phyloP scores from a whole-genome alignment of 1,140 invertebrate species.

The Pseudomyrmex sp. region DNA sequence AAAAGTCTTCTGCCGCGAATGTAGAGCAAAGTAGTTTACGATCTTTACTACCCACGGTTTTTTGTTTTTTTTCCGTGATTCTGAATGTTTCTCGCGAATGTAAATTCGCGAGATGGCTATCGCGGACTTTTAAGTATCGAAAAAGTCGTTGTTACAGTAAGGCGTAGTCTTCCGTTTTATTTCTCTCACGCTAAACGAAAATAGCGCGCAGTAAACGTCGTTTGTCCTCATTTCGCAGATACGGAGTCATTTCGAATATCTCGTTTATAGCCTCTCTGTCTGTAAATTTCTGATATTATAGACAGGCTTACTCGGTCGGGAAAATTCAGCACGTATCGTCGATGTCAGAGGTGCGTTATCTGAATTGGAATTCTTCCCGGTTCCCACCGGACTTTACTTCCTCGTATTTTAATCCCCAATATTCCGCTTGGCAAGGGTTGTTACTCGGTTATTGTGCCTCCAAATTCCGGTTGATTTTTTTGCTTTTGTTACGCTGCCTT shows the following conservation, averaged over 20 bases:
- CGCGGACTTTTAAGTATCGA: constrained; percentile 40
- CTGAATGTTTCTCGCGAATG: constrained; percentile 63
- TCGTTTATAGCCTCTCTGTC: constrained; percentile 32
- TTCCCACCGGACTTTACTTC: constrained; percentile 50
- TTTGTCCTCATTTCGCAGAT: constrained; percentile 42
- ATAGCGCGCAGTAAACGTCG: constrained; percentile 41
- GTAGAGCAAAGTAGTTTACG: no score
- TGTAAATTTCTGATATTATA: constrained; percentile 58
- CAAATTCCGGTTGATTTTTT: constrained; percentile 56
- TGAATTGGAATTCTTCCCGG: constrained; percentile 61
- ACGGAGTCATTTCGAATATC: constrained; percentile 41
- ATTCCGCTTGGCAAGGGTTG: constrained; percentile 57
- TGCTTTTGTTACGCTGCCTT: constrained; percentile 34
- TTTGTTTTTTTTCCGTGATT: constrained; percentile 8
- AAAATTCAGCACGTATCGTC: constrained; percentile 57
- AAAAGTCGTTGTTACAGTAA: constrained; percentile 40
- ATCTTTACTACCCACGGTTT: no score
- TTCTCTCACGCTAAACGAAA: constrained; percentile 51
- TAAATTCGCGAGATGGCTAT: constrained; percentile 68
- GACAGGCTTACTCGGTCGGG: constrained; percentile 41
- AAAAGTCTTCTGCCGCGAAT: no score
- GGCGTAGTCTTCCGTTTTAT: constrained; percentile 32
- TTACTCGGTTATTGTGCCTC: constrained; percentile 60
- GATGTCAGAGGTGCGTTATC: constrained; percentile 56
- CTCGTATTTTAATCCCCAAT: constrained; percentile 61